phyloP scores from a whole-genome alignment of 2,113 vertebrate species.

The Canis aureus region DNA sequence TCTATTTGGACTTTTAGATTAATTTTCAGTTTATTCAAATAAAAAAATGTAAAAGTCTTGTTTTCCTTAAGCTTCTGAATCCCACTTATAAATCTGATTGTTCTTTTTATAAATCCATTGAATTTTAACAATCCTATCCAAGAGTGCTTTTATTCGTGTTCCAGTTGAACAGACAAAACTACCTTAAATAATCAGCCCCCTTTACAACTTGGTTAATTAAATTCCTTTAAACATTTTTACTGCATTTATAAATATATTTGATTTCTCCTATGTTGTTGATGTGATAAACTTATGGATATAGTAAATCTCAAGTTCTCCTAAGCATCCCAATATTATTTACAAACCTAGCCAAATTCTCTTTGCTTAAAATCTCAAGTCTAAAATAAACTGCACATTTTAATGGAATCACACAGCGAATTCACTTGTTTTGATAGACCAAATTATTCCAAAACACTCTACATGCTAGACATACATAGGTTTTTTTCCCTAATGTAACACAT shows the following conservation, averaged over 20 bases:
- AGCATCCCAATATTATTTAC: slow-evolving; percentile 33
- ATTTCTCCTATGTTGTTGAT: slow-evolving; percentile 61
- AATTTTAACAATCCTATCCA: slow-evolving; percentile 26
- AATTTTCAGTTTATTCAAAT: slow-evolving; percentile 50
- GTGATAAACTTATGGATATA: slow-evolving; percentile 62
- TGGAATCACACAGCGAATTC: background rate
- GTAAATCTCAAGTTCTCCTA: slow-evolving; percentile 63
- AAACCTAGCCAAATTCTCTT: slow-evolving; percentile 47
- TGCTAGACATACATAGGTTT: background rate
- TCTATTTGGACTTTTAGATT: slow-evolving; percentile 47
- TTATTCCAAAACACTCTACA: background rate
- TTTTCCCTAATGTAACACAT: background rate
- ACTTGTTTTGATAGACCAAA: background rate
- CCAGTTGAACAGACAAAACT: slow-evolving; percentile 23
- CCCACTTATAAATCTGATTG: slow-evolving; percentile 41
- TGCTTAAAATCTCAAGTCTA: slow-evolving; percentile 58
- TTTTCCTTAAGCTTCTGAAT: slow-evolving; percentile 53
- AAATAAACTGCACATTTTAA: slow-evolving; percentile 42
- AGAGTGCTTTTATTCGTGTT: slow-evolving; percentile 54
- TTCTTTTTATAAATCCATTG: slow-evolving; percentile 48
- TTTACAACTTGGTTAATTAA: slow-evolving; percentile 80
- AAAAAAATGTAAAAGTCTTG: background rate
- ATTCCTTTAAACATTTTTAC: slow-evolving; percentile 71
- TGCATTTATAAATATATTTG: slow-evolving; percentile 74
- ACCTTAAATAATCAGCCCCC: slow-evolving; percentile 58